A percentile compares a stretch with the other conserved stretches of the same genome.
phyloP scores from a whole-genome alignment of 2,888 invertebrate genomes.

The Hirtodrosophila histrioides region DNA sequence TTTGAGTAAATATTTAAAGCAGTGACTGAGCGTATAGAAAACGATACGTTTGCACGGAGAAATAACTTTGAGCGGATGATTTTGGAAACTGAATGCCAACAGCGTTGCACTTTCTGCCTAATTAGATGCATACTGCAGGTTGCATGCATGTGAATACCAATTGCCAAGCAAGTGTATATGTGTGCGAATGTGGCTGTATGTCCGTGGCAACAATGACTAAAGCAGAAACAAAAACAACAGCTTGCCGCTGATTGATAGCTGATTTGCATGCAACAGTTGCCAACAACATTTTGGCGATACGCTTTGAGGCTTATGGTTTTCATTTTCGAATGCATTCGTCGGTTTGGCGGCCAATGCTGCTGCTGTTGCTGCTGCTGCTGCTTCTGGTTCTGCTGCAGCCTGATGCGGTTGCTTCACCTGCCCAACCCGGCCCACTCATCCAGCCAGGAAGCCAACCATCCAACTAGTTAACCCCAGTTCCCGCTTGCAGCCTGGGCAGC shows the following conservation, averaged over 20 bases:
- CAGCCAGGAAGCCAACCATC: background rate
- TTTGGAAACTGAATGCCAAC: conserved; percentile 19
- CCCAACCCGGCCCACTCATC: background rate
- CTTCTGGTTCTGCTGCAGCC: too few species aligned
- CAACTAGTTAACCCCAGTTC: background rate
- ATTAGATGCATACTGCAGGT: conserved; percentile 13
- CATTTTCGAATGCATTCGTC: background rate
- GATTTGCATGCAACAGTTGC: conserved; percentile 38
- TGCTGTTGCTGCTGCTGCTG: too few species aligned
- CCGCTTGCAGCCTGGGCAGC: conserved; percentile 13
- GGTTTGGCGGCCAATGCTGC: background rate
- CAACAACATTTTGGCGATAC: conserved; percentile 5
- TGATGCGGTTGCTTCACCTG: conserved; percentile 2
- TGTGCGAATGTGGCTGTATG: background rate
- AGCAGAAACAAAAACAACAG: background rate
- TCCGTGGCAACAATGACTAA: background rate
- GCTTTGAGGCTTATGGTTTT: conserved; percentile 3
- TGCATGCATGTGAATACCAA: conserved; percentile 12
- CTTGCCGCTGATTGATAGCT: conserved; percentile 10
- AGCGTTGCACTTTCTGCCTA: conserved; percentile 10
- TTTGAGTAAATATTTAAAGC: too few species aligned
- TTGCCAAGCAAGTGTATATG: background rate
- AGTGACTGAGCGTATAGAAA: background rate
- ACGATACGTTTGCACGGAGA: too few species aligned
- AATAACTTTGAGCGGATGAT: conserved; percentile 7